These are phyloP conservation scores for Mythimna ferrago DNA, from an alignment of 2,888 invertebrate species.

Conservation along the genomic window DNA sequence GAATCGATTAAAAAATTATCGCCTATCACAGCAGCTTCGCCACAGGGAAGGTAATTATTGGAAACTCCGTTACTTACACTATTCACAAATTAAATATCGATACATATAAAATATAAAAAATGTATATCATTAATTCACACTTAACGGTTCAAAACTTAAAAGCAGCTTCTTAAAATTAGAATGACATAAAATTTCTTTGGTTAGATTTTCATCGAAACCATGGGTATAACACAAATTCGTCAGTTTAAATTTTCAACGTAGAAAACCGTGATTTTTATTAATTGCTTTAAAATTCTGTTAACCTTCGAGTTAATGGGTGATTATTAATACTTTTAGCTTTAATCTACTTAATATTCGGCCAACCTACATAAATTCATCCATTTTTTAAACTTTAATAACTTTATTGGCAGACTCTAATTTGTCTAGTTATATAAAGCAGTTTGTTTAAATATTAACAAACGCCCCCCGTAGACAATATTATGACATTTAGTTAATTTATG, in stretches of 20 bases:
- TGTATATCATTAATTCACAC: constrained; percentile 59
- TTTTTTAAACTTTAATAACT: constrained; percentile 46
- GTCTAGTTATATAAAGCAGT: constrained; percentile 47
- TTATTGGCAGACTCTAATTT: constrained; percentile 45
- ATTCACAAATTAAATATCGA: constrained; percentile 68
- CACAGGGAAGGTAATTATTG: constrained; percentile 52
- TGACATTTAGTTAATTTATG: constrained; percentile 70
- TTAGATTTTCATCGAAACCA: constrained; percentile 60
- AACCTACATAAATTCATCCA: constrained; percentile 47
- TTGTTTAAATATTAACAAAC: constrained; percentile 48
- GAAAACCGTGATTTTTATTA: constrained; percentile 50
- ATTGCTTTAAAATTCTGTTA: constrained; percentile 44
- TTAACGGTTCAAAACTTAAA: constrained; percentile 63
- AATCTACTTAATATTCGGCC: constrained; percentile 40
- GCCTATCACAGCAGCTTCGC: constrained; percentile 56
- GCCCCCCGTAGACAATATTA: constrained; percentile 68
- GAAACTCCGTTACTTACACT: constrained; percentile 50
- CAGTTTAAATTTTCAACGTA: constrained; percentile 59
- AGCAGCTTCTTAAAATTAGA: constrained; percentile 63
- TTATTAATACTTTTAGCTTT: constrained; percentile 42
- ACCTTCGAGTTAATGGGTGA: constrained; percentile 58
- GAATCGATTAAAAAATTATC: constrained; percentile 65
- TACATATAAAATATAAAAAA: constrained; percentile 56
- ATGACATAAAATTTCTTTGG: constrained; percentile 54
- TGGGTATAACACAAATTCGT: constrained; percentile 60